These are phyloP conservation scores for Chrosomus eos DNA, from an alignment of 2,797 vertebrate species.

Conservation along the genomic window DNA sequence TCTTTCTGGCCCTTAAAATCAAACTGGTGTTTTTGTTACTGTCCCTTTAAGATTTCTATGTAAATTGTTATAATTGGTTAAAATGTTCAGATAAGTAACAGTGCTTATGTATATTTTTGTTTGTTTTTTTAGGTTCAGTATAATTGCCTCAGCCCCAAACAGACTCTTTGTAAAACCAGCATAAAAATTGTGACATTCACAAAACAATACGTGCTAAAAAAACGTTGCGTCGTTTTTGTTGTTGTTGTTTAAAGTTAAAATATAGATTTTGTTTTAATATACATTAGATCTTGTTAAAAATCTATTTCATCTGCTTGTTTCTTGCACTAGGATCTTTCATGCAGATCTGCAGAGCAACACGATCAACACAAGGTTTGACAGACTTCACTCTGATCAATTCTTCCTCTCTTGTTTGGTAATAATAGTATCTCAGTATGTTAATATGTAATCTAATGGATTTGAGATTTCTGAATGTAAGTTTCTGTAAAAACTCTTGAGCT, in stretches of 20 bases:
- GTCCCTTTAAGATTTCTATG: not conserved
- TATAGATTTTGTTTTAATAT: not conserved
- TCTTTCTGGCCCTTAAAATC: not conserved
- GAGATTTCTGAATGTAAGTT: not conserved
- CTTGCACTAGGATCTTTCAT: not conserved
- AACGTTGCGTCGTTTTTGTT: not conserved
- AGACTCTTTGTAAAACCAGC: not conserved
- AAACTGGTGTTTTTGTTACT: too few relatives aligned
- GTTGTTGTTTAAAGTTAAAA: not conserved
- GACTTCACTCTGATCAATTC: not conserved
- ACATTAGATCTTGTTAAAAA: not conserved
- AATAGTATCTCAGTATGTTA: not conserved
- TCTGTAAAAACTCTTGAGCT: not conserved
- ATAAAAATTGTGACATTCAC: not conserved
- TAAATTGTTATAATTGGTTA: not conserved
- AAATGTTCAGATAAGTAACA: not conserved
- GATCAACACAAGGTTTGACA: not conserved
- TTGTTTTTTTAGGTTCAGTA: not conserved
- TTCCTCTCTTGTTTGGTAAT: conserved; percentile 6
- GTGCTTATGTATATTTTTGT: too few relatives aligned
- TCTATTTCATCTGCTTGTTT: not conserved
- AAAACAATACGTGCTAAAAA: not conserved
- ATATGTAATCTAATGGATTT: conserved; percentile 4
- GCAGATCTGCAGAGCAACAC: not conserved
- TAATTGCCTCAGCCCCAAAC: not conserved